Base-by-base conservation (phyloP, 2,888 invertebrate species). In the Cheilosia variabilis region DNA sequence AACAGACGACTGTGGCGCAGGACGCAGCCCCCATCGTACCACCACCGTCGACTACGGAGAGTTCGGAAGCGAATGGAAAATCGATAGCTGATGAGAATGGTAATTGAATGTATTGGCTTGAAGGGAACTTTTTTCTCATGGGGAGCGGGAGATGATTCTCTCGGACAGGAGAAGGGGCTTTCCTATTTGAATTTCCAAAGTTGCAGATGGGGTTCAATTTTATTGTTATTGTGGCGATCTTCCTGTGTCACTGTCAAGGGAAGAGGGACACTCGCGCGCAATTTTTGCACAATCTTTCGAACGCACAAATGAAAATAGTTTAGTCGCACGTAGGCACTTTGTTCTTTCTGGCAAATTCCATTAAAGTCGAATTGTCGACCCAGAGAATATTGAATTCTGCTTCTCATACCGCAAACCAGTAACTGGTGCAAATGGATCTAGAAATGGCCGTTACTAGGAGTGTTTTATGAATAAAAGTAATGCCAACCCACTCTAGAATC, bases 51-150 rank as follows among this genome's bases (percentile, higher is more conserved):
- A 57, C 50, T 57, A 45, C 31, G 31, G 55, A 65, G 13, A 22
- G 53, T 43, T 55, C 27, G 27, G 50, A 55, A 31, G 77, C 66
- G 62, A 55, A 86, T 52, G 52, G 52, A 86, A 86, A 86, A 77
- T 81, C 81, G 50, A 86, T 86, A 57, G 52, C 76, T 72, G 66
- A 86, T 72, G 81, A 81, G 47, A 86, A 86, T 81, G 86, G 86
- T 86, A 86, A 81, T 86, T 81, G 66, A 86, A 81, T 86, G 66
- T 86, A 79, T 80, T 68, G 9, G 34, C 9, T 34, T 34, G 62
- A 63, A 68, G 37, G 60, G 47, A 65, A 76, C 57, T 47, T 68
- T 41, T 73, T 31, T 71, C 5, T 50, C 66, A 60, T 57, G 41
- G 1, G 0, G 0, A 27, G 27, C 27, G 27, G 34, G 22, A 24